Percentiles rank a stretch among this genome's conserved stretches.
Conservation (phyloP, 2,888 invertebrate species). For the Lasioglossum vierecki region DNA sequence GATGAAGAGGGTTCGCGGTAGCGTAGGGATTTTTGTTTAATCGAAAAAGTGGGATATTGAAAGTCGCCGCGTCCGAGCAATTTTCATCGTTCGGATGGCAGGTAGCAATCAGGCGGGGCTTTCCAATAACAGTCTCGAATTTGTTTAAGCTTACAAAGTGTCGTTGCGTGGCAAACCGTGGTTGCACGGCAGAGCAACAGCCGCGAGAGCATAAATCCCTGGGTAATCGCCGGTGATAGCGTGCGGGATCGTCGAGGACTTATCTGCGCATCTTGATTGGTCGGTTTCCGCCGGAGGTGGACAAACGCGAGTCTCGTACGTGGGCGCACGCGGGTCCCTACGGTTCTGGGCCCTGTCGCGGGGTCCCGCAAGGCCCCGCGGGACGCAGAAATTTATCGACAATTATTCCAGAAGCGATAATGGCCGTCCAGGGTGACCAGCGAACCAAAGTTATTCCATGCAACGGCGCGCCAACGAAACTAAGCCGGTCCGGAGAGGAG, state of each 20-base stretch:
- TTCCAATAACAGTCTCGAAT: constrained; percentile 11
- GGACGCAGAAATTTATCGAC: constrained; percentile 66
- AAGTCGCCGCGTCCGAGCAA: not conserved
- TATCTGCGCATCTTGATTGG: constrained; percentile 51
- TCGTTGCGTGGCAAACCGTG: not conserved
- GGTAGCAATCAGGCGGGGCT: not conserved
- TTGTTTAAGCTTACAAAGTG: not conserved
- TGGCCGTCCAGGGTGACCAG: constrained; percentile 44
- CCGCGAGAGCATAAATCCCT: constrained; percentile 45
- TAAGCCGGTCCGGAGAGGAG: constrained; percentile 31
- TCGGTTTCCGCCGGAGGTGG: constrained; percentile 6
- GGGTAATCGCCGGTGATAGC: constrained; percentile 57
- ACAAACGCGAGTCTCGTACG: constrained; percentile 8
- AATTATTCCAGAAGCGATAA: constrained; percentile 66
- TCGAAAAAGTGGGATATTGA: not conserved
- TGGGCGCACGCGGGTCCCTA: constrained; percentile 33
- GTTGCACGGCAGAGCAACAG: not conserved
- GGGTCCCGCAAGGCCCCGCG: not conserved
- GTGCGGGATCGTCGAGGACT: constrained; percentile 12
- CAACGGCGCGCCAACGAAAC: constrained; percentile 41
- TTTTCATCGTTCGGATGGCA: not conserved
- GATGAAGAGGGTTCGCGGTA: not conserved
- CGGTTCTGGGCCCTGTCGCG: not conserved
- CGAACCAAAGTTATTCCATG: constrained; percentile 42
- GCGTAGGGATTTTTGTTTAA: not conserved